Conservation (phyloP, 2,888 invertebrate species). For the Scaptomyza cyrtandrae region DNA sequence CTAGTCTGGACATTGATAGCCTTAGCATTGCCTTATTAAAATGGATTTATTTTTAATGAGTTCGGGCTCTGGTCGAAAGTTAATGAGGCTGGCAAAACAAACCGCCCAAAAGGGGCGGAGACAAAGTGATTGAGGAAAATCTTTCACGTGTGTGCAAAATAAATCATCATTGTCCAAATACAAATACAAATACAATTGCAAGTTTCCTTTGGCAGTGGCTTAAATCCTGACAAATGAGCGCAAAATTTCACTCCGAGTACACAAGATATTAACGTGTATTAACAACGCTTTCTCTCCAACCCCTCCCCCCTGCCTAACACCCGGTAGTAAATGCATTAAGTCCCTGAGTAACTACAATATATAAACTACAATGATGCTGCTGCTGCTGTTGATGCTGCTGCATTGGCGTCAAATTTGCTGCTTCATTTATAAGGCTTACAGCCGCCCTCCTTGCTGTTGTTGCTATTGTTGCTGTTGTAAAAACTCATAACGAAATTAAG, state of each 20-base stretch:
- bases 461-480: conserved; percentile 37
- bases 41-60: conserved; percentile 78
- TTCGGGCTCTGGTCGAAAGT: conserved; percentile 48
- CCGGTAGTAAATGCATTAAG: conserved; percentile 63
- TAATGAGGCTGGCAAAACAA: conserved; percentile 65
- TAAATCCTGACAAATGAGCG: conserved; percentile 76
- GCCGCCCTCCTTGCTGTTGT: conserved; percentile 9
- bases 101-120: conserved; percentile 46
- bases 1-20: conserved; percentile 37
- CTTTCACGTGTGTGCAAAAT: conserved; percentile 65
- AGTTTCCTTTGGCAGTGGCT: conserved; percentile 47
- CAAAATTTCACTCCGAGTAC: conserved; percentile 55
- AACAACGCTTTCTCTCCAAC: conserved; percentile 22
- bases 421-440: conserved; percentile 80
- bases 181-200: conserved; percentile 69
- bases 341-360: conserved; percentile 47
- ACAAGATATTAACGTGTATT: conserved; percentile 73
- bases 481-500: conserved; percentile 79
- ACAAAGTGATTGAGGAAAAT: conserved; percentile 18
- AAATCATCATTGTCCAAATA: conserved; percentile 71
- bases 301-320: neutral
- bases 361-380: conserved; percentile 41
- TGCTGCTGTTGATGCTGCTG: conserved; percentile 32
- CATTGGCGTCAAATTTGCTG: conserved; percentile 77
- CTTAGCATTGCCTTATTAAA: conserved; percentile 50